Percentiles rank a stretch among this genome's conserved stretches.
These are phyloP conservation scores for Tenthredo distinguenda DNA, from an alignment of 2,888 invertebrate genomes.

Conservation along the genomic window DNA sequence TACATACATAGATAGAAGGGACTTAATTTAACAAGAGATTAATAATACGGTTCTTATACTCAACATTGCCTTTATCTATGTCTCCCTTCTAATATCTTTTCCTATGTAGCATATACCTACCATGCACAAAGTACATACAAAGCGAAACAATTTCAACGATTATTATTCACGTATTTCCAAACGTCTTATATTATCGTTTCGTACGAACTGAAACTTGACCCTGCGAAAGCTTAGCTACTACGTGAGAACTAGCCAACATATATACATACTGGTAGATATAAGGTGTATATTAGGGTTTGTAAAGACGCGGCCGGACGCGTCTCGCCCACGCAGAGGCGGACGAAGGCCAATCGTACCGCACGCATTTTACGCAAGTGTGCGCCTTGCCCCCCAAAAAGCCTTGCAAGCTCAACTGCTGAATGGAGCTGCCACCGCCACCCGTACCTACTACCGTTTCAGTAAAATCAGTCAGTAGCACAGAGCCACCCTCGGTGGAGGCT, in stretches of 20 bases:
- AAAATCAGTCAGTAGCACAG: slow-evolving; percentile 66
- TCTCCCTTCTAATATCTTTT: background rate
- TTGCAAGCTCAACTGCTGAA: slow-evolving; percentile 67
- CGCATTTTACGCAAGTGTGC: slow-evolving; percentile 66
- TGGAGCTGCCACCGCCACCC: slow-evolving; percentile 59
- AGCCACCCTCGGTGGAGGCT: slow-evolving; percentile 56
- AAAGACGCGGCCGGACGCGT: slow-evolving; percentile 15
- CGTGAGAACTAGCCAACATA: background rate
- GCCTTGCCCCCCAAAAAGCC: slow-evolving; percentile 62
- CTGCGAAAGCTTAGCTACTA: slow-evolving; percentile 5
- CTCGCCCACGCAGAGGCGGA: slow-evolving; percentile 61
- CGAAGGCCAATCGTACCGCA: slow-evolving; percentile 64
- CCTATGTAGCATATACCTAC: background rate
- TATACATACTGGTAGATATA: background rate
- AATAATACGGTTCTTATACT: background rate
- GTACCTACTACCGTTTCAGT: slow-evolving; percentile 53
- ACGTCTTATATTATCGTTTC: background rate
- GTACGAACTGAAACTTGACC: background rate
- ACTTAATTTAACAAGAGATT: slow-evolving; percentile 2
- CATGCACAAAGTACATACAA: background rate
- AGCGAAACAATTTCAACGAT: background rate
- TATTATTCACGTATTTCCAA: background rate
- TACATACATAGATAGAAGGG: background rate
- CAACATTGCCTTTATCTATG: background rate
- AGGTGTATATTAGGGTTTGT: background rate